Evolutionary conservation across 2,888 invertebrate species (phyloP).

Genomic region (Metallyticus violacea): DNA sequence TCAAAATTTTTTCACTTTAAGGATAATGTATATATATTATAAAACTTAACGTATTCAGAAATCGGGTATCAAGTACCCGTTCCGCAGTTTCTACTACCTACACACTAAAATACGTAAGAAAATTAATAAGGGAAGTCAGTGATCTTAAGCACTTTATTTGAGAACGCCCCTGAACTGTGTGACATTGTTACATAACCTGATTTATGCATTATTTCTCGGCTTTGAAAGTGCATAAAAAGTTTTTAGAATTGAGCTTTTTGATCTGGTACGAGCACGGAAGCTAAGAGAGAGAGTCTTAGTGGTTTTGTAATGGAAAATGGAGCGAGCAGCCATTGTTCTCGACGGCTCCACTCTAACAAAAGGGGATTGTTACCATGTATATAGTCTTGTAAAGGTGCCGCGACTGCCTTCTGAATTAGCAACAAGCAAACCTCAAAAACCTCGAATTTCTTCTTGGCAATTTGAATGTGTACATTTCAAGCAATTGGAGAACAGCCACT

Average conservation of each 20-base stretch:
- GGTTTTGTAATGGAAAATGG: neutral
- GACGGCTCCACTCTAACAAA: neutral
- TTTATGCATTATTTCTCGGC: neutral
- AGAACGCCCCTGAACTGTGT: neutral
- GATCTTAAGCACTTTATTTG: too few relatives aligned
- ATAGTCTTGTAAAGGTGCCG: neutral
- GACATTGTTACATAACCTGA: neutral
- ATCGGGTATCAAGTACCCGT: too few relatives aligned
- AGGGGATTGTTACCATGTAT: neutral
- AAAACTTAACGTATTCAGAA: too few relatives aligned
- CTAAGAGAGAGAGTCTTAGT: neutral
- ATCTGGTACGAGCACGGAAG: neutral
- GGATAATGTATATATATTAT: too few relatives aligned
- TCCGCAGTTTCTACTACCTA: too few relatives aligned
- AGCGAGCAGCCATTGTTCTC: neutral
- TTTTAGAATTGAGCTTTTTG: neutral
- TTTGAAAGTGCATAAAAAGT: neutral
- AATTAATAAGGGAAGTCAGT: too few relatives aligned
- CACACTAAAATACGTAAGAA: too few relatives aligned
- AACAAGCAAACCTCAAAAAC: neutral
- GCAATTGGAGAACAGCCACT: neutral
- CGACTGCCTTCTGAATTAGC: neutral
- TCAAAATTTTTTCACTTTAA: too few relatives aligned
- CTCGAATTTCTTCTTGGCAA: neutral
- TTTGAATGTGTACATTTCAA: neutral